Evolutionary conservation across 2,797 vertebrate species (phyloP), one percentile per base, ranked within the genome.

Genomic region (Sardinella longiceps): DNA sequence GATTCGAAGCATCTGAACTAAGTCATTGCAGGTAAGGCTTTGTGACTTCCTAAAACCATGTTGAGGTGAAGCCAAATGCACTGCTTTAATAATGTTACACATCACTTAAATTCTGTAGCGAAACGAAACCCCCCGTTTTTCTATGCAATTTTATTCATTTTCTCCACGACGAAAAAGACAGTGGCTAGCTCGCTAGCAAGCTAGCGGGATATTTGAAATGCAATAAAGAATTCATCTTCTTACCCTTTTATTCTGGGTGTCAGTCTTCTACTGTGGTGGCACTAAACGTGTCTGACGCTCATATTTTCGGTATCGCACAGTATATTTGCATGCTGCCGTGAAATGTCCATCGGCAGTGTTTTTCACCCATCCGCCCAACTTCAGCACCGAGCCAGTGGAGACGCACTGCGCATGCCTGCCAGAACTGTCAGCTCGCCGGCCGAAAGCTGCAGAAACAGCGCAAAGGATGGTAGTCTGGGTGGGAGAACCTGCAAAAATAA

Each of bases 281-380:
- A 85, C 88, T 87, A 89, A 82, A 89, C 81, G 84, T 82, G 89
- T 89, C 89, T 83, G 23, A 90, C 84, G 70, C 89, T 89, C 90
- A 88, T 88, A 90, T 86, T 88, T 23, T 37, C 87, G 87, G 89
- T 92, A 86, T 88, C 91, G 86, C 93, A 92, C 92, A 50, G 87
- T 90, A 85, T 84, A 89, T 39, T 90, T 88, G 86, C 92, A 92
- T 93, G 93, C 93, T 82, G 93, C 89, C 91, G 92, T 93, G 89
- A 92, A 92, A 93, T 87, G 95, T 96, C 97, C 97, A 97, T 95
- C 94, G 92, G 94, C 94, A 95, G 94, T 91, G 94, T 89, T 92
- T 87, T 83, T 95, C 95, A 95, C 96, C 96, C 97, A 98, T 98
- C 97, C 96, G 96, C 97, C 97, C 97, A 98, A 97, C 97, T 98